Percentiles rank a stretch among this genome's conserved stretches.
phyloP scores from a whole-genome alignment of 2,113 vertebrate genomes.

The Sakesphorus luctuosus region DNA sequence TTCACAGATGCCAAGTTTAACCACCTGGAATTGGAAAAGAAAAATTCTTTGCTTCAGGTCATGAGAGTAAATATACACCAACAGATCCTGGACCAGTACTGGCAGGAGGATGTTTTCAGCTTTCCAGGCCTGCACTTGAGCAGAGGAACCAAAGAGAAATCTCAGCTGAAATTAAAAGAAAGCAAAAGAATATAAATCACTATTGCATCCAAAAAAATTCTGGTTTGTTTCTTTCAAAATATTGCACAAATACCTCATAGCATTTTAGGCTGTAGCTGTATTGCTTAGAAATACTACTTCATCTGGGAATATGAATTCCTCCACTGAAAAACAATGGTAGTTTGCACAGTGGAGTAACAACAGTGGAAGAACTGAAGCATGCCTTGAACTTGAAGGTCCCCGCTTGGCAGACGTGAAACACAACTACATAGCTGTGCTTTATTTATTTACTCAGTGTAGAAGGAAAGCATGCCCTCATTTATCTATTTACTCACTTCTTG shows the following conservation, averaged over 20 bases:
- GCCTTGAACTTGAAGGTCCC: neutral
- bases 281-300: neutral
- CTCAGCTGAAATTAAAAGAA: neutral
- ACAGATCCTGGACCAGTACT: slow-evolving; percentile 14
- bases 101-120: neutral
- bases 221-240: neutral
- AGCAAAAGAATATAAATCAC: neutral
- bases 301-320: neutral
- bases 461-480: neutral
- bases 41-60: slow-evolving; percentile 27
- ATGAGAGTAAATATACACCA: neutral
- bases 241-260: neutral
- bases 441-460: neutral
- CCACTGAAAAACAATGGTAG: neutral
- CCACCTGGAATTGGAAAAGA: neutral
- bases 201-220: neutral
- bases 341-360: neutral
- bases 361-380: neutral
- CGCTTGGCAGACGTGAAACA: neutral
- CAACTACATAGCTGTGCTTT: neutral
- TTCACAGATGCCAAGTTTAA: neutral
- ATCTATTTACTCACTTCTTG: neutral
- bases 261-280: neutral
- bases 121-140: neutral
- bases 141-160: neutral